Evolutionary conservation across 2,888 invertebrate genomes (phyloP), one percentile per base, ranked within the genome.

Genomic region (Gortyna flavago): DNA sequence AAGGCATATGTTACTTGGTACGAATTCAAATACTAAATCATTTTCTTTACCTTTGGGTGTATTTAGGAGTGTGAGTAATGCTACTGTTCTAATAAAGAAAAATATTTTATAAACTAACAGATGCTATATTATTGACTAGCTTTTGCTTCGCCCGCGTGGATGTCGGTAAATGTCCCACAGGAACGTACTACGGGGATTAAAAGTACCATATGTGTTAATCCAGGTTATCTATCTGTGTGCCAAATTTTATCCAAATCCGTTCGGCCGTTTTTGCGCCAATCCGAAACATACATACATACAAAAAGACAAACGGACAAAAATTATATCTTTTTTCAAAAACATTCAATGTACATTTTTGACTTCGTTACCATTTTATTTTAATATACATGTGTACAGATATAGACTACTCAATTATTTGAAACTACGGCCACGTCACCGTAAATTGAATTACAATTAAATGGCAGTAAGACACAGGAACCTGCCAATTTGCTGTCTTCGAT

Each of bases 1-100:
- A 65, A 65, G 73, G 74, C 73, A 71, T 71, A 74, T 71, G 85
- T 74, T 82, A 75, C 84, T 71, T 25, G 67, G 80, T 80, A 62
- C 18, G 32, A 61, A 84, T 80, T 75, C 44, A 68, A 82, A 80
- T 57, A 61, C 71, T 64, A 44, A 35, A 83, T 69, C 11, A 59
- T 61, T 80, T 76, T 76, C 67, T 80, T 62, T 76, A 82, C 62
- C 68, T 69, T 76, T 25, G 44, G 75, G 16, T 57, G 59, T 65
- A 72, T 76, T 70, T 65, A 61, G 66, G 68, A 59, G 48, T 72
- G 73, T 62, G 38, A 61, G 29, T 59, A 35, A 57, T 81, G 66
- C 81, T 54, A 75, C 75, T 61, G 51, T 75, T 35, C 35, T 7
- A 54, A 66, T 54, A 79, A 35, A 61, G 25, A 66, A 62, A 81